Evolutionary conservation across 2,113 vertebrate genomes (phyloP).

Genomic region (Cettia cetti): DNA sequence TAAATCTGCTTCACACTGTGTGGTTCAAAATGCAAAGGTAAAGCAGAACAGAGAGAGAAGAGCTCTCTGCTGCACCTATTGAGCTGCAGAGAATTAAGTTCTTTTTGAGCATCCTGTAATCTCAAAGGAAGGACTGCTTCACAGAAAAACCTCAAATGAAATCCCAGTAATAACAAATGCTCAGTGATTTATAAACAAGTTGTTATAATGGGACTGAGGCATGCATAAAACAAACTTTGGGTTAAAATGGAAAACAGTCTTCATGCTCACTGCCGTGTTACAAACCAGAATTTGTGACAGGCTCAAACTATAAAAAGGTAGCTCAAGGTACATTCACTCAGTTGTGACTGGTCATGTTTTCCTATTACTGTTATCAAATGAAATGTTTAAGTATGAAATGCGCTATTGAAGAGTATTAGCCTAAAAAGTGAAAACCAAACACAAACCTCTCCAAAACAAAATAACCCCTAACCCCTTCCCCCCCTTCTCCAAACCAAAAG

Average conservation of each 20-base stretch:
- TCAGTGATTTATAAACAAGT: not conserved
- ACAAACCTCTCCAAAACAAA: not conserved
- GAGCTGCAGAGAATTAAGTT: slow-evolving; percentile 19
- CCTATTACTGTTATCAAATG: not conserved
- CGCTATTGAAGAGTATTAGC: rapidly evolving
- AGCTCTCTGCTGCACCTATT: slow-evolving; percentile 3
- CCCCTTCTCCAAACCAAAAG: not conserved
- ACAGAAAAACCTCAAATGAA: not conserved
- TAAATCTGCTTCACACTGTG: slow-evolving; percentile 31
- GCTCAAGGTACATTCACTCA: not conserved
- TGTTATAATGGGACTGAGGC: not conserved
- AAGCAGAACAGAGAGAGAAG: not conserved
- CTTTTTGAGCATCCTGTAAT: not conserved
- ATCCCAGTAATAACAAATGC: not conserved
- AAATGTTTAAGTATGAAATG: not conserved
- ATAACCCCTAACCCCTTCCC: rapidly evolving
- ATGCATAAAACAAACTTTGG: not conserved
- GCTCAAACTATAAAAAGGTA: not conserved
- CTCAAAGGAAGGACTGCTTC: not conserved
- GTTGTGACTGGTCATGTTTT: not conserved
- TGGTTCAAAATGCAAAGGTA: slow-evolving; percentile 37
- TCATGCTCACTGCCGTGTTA: not conserved
- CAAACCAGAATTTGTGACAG: not conserved
- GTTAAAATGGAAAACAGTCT: not conserved
- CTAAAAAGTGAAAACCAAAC: not conserved